These are phyloP conservation scores for Caenorhabditis sp. DNA, from an alignment of 2,888 invertebrate genomes.

Conservation along the genomic window DNA sequence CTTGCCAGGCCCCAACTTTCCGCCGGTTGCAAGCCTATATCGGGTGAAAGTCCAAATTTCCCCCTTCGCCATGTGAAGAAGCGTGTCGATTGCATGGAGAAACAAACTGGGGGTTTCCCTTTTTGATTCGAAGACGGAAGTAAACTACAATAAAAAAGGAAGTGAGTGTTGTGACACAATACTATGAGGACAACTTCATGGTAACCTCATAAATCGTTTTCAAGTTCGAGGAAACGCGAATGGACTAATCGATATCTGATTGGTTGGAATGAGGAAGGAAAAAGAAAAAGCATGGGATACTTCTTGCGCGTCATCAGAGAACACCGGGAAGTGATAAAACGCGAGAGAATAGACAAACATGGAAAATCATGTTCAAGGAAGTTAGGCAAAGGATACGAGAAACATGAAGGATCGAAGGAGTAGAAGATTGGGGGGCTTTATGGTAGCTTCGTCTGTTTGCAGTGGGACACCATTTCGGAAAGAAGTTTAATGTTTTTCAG, in stretches of 20 bases:
- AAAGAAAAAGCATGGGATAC: constrained; percentile 9
- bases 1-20: constrained; percentile 5
- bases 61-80: constrained; percentile 8
- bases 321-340: constrained; percentile 17
- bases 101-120: constrained; percentile 24
- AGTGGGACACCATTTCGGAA: too few relatives aligned
- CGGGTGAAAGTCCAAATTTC: constrained; percentile 49
- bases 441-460: not conserved
- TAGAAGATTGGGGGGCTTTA: too few relatives aligned
- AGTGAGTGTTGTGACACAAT: constrained; percentile 39
- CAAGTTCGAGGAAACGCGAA: not conserved
- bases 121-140: constrained; percentile 32
- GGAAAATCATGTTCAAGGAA: constrained; percentile 7
- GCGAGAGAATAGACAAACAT: constrained; percentile 12
- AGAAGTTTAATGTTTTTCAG: not conserved
- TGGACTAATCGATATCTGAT: not conserved
- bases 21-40: constrained; percentile 15
- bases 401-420: not conserved
- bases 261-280: constrained; percentile 31
- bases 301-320: constrained; percentile 18
- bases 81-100: not conserved
- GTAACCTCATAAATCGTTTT: not conserved
- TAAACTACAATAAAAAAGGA: constrained; percentile 27
- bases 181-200: constrained; percentile 3
- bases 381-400: not conserved